phyloP scores from a whole-genome alignment of 1,140 invertebrate genomes.

The Meteorus sp. region DNA sequence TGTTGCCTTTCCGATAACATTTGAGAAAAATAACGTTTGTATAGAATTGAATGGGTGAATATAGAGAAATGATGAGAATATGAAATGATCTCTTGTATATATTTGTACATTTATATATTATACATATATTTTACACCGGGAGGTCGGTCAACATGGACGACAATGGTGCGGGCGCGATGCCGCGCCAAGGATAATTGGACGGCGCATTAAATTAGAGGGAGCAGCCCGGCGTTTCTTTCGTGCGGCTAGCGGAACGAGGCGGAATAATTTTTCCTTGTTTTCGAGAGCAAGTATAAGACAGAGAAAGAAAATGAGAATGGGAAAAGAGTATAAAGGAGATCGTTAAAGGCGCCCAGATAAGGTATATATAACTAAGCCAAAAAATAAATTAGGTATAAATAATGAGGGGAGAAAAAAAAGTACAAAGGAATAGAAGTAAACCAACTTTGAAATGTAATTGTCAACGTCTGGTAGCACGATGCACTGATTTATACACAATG shows the following conservation, averaged over 20 bases:
- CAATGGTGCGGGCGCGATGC: slow-evolving; percentile 24
- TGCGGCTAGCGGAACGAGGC: slow-evolving; percentile 31
- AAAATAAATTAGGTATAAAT: too few species aligned
- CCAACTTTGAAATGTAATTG: too few species aligned
- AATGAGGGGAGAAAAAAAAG: too few species aligned
- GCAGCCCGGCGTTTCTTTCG: slow-evolving; percentile 25
- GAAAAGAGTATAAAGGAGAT: slow-evolving; percentile 2
- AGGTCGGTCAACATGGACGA: slow-evolving; percentile 19
- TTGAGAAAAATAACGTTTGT: background rate
- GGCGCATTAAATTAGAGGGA: slow-evolving; percentile 26
- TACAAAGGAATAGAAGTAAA: too few species aligned
- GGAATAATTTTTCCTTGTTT: slow-evolving; percentile 34
- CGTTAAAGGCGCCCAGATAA: background rate
- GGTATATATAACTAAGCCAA: background rate
- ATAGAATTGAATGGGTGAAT: background rate
- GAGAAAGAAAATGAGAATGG: background rate
- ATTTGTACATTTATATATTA: too few species aligned
- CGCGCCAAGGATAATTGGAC: slow-evolving; percentile 33
- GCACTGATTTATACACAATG: too few species aligned
- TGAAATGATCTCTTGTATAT: slow-evolving; percentile 1
- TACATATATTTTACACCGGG: too few species aligned
- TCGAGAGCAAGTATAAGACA: slow-evolving; percentile 17
- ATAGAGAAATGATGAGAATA: background rate
- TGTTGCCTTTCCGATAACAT: too few species aligned
- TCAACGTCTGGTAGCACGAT: too few species aligned